These are phyloP conservation scores for Tineola bisselliella DNA, from an alignment of 2,888 invertebrate species.

Conservation along the genomic window DNA sequence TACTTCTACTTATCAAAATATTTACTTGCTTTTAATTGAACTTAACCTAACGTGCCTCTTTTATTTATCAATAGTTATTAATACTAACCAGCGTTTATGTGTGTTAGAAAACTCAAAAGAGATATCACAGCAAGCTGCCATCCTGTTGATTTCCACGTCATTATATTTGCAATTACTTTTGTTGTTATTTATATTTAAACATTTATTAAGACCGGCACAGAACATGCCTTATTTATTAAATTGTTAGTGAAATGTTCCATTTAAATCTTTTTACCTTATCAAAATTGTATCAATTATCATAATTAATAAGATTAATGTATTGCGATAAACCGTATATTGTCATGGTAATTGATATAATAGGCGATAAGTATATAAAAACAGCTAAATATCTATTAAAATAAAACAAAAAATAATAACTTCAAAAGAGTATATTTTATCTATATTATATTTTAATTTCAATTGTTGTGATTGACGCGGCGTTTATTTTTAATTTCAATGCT, in stretches of 20 bases:
- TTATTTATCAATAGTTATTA: no score
- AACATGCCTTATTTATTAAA: no score
- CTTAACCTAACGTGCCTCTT: no score
- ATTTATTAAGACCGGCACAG: no score
- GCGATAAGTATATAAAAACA: no score
- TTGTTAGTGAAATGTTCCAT: no score
- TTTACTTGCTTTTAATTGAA: no score
- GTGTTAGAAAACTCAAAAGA: neutral
- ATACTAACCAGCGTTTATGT: neutral
- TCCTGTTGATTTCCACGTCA: neutral
- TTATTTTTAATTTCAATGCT: constrained; percentile 22
- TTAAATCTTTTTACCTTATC: neutral
- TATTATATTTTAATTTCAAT: constrained; percentile 22
- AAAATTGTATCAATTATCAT: neutral
- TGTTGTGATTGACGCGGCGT: constrained; percentile 27
- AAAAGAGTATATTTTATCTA: neutral
- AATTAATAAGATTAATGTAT: neutral
- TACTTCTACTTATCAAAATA: no score
- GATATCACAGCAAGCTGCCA: neutral
- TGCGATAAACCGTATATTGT: neutral
- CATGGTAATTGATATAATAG: no score
- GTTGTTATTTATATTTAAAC: no score
- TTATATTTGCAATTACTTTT: no score
- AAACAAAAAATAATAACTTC: neutral
- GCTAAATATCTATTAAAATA: neutral